These are phyloP conservation scores for Malaclemys terrapin DNA, from an alignment of 2,113 vertebrate species.

Conservation along the genomic window DNA sequence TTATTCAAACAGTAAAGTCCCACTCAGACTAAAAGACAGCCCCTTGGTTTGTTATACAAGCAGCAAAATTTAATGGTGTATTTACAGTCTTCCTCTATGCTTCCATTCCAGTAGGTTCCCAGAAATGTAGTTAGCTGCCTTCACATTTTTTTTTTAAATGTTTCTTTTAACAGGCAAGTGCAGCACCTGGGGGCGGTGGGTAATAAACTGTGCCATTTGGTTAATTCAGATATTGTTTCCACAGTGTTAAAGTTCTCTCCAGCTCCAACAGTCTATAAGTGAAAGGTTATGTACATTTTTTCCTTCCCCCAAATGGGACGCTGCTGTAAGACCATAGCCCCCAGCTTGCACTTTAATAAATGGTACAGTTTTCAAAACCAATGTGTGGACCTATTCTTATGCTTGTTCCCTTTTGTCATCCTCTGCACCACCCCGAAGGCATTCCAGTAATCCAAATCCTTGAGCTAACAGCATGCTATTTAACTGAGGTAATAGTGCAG, in stretches of 20 bases:
- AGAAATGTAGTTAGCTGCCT: not conserved
- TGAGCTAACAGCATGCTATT: not conserved
- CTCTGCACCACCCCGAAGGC: not conserved
- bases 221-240: slow-evolving; percentile 31
- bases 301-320: not conserved
- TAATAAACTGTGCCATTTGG: slow-evolving; percentile 31
- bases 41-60: not conserved
- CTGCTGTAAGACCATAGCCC: slow-evolving; percentile 52
- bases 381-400: not conserved
- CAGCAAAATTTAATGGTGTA: not conserved
- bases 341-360: slow-evolving; percentile 75
- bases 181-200: not conserved
- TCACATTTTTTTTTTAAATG: not conserved
- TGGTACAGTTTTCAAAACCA: slow-evolving; percentile 59
- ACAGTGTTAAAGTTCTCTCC: slow-evolving; percentile 15
- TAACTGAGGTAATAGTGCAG: not conserved
- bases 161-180: slow-evolving; percentile 53
- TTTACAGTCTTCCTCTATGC: not conserved
- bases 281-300: not conserved
- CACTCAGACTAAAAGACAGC: slow-evolving; percentile 16
- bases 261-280: not conserved
- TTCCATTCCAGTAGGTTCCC: not conserved
- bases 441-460: not conserved
- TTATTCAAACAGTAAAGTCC: not conserved
- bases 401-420: not conserved